Evolutionary conservation across 2,888 invertebrate species (phyloP).

Genomic region (Mythimna loreyi): DNA sequence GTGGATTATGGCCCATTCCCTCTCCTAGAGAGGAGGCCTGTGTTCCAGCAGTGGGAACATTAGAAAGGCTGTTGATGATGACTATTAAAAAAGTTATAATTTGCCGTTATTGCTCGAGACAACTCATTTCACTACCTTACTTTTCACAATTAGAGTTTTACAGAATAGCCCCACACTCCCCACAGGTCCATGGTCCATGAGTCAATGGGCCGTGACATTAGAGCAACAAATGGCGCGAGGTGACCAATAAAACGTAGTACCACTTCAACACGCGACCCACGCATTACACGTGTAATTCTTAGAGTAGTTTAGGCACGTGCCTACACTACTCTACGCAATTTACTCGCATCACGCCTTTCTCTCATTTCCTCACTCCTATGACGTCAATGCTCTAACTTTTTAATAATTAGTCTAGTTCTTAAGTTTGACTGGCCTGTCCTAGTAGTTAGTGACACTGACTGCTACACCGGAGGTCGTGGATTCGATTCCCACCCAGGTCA

Average conservation of each 20-base stretch:
- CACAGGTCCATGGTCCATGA: conserved; percentile 44
- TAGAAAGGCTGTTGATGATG: too few relatives aligned
- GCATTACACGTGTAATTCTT: too few relatives aligned
- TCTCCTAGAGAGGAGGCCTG: too few relatives aligned
- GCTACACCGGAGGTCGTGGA: too few relatives aligned
- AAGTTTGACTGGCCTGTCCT: too few relatives aligned
- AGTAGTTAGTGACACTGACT: too few relatives aligned
- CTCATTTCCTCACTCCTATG: conserved; percentile 31
- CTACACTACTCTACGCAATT: conserved; percentile 38
- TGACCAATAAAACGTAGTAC: conserved; percentile 35
- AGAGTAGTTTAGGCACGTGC: too few relatives aligned
- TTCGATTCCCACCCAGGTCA: too few relatives aligned
- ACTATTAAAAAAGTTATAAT: too few relatives aligned
- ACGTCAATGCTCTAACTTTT: conserved; percentile 23
- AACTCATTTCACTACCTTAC: neutral
- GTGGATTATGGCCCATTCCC: too few relatives aligned
- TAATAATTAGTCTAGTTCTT: too few relatives aligned
- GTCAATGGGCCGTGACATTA: conserved; percentile 68
- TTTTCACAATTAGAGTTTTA: neutral
- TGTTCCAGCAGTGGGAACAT: too few relatives aligned
- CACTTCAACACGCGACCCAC: conserved; percentile 65
- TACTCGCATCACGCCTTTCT: conserved; percentile 13
- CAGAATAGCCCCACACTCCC: conserved; percentile 31
- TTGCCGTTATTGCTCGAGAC: neutral
- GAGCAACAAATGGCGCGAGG: conserved; percentile 63